Conservation (phyloP, 2,113 vertebrate species). For the Ameiurus melas region DNA sequence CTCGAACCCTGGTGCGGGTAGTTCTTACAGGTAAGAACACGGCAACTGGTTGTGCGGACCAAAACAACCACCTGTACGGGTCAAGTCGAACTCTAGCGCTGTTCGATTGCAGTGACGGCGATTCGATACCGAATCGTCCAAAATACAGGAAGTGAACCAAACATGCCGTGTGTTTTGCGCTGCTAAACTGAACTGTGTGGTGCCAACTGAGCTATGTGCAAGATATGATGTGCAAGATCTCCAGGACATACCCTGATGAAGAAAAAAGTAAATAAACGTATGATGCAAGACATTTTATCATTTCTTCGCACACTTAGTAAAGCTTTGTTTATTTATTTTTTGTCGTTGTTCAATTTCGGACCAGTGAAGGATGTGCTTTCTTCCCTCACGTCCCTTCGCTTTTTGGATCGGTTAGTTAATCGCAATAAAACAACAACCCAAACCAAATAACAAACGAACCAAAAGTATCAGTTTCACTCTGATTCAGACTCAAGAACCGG, state of each 20-base stretch:
- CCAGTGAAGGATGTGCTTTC: not conserved
- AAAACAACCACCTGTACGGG: not conserved
- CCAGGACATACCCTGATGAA: too few relatives aligned
- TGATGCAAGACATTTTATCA: too few relatives aligned
- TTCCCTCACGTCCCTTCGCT: not conserved
- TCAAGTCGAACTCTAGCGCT: not conserved
- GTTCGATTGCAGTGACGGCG: too few relatives aligned
- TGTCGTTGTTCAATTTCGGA: not conserved
- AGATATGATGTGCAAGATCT: too few relatives aligned
- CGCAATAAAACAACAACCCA: not conserved
- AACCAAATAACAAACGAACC: not conserved
- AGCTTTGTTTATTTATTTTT: not conserved
- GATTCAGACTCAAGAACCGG: not conserved
- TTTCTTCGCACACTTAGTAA: too few relatives aligned
- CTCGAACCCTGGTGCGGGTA: not conserved
- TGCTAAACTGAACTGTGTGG: too few relatives aligned
- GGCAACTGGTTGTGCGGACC: not conserved
- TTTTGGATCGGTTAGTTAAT: not conserved
- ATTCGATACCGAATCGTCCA: not conserved
- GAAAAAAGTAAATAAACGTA: too few relatives aligned
- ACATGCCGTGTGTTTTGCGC: not conserved
- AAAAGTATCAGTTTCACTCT: not conserved
- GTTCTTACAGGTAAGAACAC: not conserved
- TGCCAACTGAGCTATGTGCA: too few relatives aligned
- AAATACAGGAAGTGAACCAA: not conserved